phyloP scores from a whole-genome alignment of 2,113 vertebrate genomes.

The Cettia cetti region DNA sequence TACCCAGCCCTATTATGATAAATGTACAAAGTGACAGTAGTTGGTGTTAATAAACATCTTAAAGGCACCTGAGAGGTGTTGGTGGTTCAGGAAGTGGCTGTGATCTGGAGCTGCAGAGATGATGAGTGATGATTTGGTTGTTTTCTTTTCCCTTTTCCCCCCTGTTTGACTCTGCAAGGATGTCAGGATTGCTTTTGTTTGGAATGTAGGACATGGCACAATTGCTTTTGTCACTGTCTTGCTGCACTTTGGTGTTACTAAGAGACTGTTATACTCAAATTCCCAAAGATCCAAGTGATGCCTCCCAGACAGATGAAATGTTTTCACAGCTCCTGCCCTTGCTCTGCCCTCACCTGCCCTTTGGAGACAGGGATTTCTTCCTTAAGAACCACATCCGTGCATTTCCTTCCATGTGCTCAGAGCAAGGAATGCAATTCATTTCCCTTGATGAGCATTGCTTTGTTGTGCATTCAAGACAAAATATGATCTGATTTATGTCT shows the following conservation, averaged over 20 bases:
- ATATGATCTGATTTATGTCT: background rate
- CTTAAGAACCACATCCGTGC: background rate
- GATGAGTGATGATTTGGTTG: background rate
- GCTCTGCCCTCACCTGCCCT: background rate
- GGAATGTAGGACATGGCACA: background rate
- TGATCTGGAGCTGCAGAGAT: background rate
- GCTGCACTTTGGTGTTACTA: background rate
- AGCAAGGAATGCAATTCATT: background rate
- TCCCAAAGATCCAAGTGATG: background rate
- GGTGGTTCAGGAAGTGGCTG: background rate
- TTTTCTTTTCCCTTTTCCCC: accelerated
- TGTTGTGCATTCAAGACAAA: background rate
- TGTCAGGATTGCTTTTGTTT: background rate
- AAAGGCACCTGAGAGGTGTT: background rate
- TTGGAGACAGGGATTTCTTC: background rate
- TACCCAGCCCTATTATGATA: background rate
- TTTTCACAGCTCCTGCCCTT: background rate
- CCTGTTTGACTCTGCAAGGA: background rate
- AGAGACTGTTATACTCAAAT: background rate
- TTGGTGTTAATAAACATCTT: background rate
- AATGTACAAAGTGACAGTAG: background rate
- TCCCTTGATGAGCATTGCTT: background rate
- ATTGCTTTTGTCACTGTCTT: background rate
- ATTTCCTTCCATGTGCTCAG: background rate
- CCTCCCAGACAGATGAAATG: background rate